Evolutionary conservation across 2,113 vertebrate species (phyloP), one percentile per base, ranked within the genome.

Genomic region (Platysteira castanea): DNA sequence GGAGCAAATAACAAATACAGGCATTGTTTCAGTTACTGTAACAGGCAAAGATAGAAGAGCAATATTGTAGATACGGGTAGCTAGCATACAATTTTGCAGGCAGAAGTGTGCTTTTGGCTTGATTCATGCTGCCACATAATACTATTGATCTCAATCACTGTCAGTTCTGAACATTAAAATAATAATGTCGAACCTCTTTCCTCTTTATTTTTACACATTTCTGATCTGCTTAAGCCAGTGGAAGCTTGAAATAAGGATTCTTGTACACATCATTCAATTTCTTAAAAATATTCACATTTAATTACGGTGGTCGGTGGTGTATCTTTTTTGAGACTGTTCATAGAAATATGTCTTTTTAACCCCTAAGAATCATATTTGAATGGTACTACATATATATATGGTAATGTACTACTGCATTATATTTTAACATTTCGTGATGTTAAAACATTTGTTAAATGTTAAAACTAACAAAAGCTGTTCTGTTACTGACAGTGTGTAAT

Each of bases 121-220:
- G 80, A 90, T 94, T 91, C 85, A 89, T 80, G 50, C 75, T 91
- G 90, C 83, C 90, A 87, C 84, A 41, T 80, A 85, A 88, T 89
- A 84, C 79, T 69, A 64, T 70, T 90, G 91, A 96, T 95, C 92
- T 97, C 95, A 92, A 95, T 95, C 93, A 94, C 95, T 92, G 88
- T 92, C 88, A 94, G 39, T 84, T 70, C 61, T 92, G 88, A 93
- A 60, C 44, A 53, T 95, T 84, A 84, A 94, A 95, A 94, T 92
- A 81, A 78, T 91, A 95, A 94, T 60, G 77, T 81, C 80, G 71
- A 88, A 70, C 82, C 85, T 52, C 47, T 88, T 92, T 69, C 60
- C 35, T 88, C 75, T 77, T 83, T 76, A 70, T 74, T 94, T 93
- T 91, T 74, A 44, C 41, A 56, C 41, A 33, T 86, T 81, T 92